A percentile compares a stretch with the other conserved stretches of the same genome.
phyloP scores from a whole-genome alignment of 1,140 invertebrate genomes.

The Campoletis sonorensis region DNA sequence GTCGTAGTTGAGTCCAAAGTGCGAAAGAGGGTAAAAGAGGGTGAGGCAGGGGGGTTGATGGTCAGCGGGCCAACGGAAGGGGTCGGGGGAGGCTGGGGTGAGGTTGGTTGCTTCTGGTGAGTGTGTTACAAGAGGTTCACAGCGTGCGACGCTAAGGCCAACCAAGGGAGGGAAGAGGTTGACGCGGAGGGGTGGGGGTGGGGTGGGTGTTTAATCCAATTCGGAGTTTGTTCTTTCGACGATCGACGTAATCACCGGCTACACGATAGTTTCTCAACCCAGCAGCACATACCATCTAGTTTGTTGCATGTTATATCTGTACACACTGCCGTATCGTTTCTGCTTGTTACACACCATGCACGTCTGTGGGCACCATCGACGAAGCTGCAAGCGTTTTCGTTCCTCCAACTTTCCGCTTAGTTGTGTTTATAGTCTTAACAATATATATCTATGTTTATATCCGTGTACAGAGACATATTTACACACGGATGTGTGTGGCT shows the following conservation, averaged over 20 bases:
- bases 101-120: not conserved
- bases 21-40: constrained; percentile 36
- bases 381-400: constrained; percentile 31
- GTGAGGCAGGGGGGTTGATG: constrained; percentile 5
- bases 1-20: constrained; percentile 36
- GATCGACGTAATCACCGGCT: constrained; percentile 71
- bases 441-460: not conserved
- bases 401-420: constrained; percentile 38
- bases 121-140: not conserved
- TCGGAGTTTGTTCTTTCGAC: constrained; percentile 71
- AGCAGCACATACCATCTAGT: constrained; percentile 19
- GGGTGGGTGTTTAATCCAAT: constrained; percentile 70
- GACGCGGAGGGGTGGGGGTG: constrained; percentile 26
- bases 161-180: constrained; percentile 33
- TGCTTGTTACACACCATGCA: constrained; percentile 41
- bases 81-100: not conserved
- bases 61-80: constrained; percentile 21
- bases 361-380: not conserved
- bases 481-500: not conserved
- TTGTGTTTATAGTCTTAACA: constrained; percentile 8
- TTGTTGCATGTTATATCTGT: constrained; percentile 22
- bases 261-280: constrained; percentile 60
- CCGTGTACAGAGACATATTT: not conserved
- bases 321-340: constrained; percentile 21
- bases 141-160: constrained; percentile 22